These are phyloP conservation scores for Drosophila neotestacea DNA, from an alignment of 2,888 invertebrate species.

Conservation along the genomic window DNA sequence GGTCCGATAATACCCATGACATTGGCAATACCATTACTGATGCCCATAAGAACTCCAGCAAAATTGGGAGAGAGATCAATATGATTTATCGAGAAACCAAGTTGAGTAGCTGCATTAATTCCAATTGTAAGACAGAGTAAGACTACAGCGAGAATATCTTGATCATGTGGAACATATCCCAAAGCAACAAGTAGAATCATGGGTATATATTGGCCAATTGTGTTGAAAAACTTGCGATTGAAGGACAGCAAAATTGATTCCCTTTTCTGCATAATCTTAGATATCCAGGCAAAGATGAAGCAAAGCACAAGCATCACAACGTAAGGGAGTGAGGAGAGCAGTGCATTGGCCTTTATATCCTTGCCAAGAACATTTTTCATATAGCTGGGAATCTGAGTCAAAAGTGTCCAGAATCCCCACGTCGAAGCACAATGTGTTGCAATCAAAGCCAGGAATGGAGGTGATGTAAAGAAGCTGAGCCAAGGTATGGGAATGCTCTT, in stretches of 20 bases:
- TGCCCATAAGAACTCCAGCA: constrained; percentile 90
- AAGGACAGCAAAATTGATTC: constrained; percentile 85
- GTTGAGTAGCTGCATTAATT: constrained; percentile 86
- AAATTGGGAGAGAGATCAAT: constrained; percentile 90
- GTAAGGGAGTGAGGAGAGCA: constrained; percentile 87
- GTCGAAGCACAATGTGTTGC: constrained; percentile 86
- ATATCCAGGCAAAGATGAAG: constrained; percentile 87
- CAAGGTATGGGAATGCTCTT: constrained; percentile 86
- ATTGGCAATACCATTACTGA: constrained; percentile 89
- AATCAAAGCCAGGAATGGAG: constrained; percentile 88
- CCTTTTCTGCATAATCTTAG: constrained; percentile 54
- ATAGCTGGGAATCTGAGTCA: constrained; percentile 90
- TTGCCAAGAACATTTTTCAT: constrained; percentile 89
- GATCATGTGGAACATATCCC: constrained; percentile 85
- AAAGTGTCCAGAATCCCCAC: constrained; percentile 89
- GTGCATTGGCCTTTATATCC: constrained; percentile 89
- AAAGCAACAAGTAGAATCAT: constrained; percentile 87
- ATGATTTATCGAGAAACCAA: constrained; percentile 88
- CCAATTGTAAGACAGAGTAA: constrained; percentile 88
- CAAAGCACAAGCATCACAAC: constrained; percentile 86
- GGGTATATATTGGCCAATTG: constrained; percentile 85
- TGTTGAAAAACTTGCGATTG: constrained; percentile 83
- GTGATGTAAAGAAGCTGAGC: constrained; percentile 87
- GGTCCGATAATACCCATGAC: constrained; percentile 89
- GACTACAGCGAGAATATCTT: constrained; percentile 85